Percentiles rank a stretch among this genome's conserved stretches.
phyloP scores from a whole-genome alignment of 2,888 invertebrate genomes.

The Chromoteleia sp. region DNA sequence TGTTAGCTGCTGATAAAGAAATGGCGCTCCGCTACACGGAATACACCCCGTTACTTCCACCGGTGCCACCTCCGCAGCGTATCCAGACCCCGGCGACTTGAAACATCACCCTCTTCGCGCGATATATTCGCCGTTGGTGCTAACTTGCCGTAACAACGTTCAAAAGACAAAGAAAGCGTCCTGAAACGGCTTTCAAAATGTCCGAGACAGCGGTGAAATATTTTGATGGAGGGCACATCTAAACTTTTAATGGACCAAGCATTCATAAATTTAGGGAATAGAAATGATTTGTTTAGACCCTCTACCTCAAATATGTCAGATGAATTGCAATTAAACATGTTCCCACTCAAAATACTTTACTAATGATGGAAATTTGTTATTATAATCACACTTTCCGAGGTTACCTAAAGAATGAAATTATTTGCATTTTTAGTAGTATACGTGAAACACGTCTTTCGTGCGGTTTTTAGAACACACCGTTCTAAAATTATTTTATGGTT shows the following conservation, averaged over 20 bases:
- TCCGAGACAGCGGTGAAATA: conserved; percentile 53
- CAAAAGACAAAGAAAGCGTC: conserved; percentile 55
- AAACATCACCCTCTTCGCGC: conserved; percentile 63
- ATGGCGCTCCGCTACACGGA: conserved; percentile 80
- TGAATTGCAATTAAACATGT: conserved; percentile 22
- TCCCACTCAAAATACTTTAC: conserved; percentile 5
- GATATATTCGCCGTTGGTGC: conserved; percentile 69
- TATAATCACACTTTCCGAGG: not conserved
- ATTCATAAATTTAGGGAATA: conserved; percentile 39
- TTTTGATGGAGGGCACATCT: conserved; percentile 45
- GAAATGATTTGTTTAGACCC: conserved; percentile 28
- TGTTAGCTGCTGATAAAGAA: conserved; percentile 85
- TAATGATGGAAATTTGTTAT: conserved; percentile 6
- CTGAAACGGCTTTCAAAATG: conserved; percentile 50
- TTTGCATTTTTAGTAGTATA: no score
- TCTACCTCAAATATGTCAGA: not conserved
- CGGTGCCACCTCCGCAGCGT: conserved; percentile 64
- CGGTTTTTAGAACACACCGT: no score
- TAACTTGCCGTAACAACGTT: conserved; percentile 64
- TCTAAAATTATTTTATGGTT: no score
- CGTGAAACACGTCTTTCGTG: no score
- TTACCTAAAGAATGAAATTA: no score
- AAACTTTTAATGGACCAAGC: conserved; percentile 57
- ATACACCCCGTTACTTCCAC: conserved; percentile 75
- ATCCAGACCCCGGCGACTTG: conserved; percentile 69